Percentiles rank a stretch among this genome's conserved stretches.
phyloP scores from a whole-genome alignment of 2,888 invertebrate species.

The Galeopsomyia nigrocyanea region DNA sequence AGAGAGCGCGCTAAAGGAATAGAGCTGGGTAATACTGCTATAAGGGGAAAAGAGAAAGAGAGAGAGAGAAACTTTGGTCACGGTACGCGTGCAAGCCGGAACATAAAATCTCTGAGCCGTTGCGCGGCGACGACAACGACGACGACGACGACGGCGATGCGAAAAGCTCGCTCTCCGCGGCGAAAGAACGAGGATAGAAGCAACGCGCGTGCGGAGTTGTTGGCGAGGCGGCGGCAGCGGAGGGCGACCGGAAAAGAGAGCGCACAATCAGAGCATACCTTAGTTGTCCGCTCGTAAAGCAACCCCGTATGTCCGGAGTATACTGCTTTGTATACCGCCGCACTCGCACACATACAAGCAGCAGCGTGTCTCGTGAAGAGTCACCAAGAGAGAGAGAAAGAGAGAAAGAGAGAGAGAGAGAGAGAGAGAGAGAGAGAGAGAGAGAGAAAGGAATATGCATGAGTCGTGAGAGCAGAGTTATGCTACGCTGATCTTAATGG shows the following conservation, averaged over 20 bases:
- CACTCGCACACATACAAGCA: slow-evolving; percentile 33
- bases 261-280: slow-evolving; percentile 64
- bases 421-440: not conserved
- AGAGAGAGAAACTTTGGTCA: slow-evolving; percentile 49
- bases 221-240: slow-evolving; percentile 22
- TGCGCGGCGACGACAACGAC: slow-evolving; percentile 49
- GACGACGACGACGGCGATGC: slow-evolving; percentile 26
- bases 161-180: slow-evolving; percentile 34
- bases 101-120: slow-evolving; percentile 60
- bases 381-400: slow-evolving; percentile 21
- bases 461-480: slow-evolving; percentile 61
- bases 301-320: slow-evolving; percentile 65
- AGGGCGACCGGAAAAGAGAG: slow-evolving; percentile 48
- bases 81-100: slow-evolving; percentile 52
- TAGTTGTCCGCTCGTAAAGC: slow-evolving; percentile 69
- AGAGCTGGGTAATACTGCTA: too few relatives aligned
- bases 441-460: slow-evolving; percentile 63
- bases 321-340: slow-evolving; percentile 49
- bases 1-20: not conserved
- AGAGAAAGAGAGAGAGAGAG: not conserved
- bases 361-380: slow-evolving; percentile 44
- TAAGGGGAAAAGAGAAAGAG: not conserved
- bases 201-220: slow-evolving; percentile 39
- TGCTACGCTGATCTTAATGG: slow-evolving; percentile 65
- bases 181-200: slow-evolving; percentile 27